phyloP scores from a whole-genome alignment of 2,797 vertebrate genomes.

The Alectoris magna region DNA sequence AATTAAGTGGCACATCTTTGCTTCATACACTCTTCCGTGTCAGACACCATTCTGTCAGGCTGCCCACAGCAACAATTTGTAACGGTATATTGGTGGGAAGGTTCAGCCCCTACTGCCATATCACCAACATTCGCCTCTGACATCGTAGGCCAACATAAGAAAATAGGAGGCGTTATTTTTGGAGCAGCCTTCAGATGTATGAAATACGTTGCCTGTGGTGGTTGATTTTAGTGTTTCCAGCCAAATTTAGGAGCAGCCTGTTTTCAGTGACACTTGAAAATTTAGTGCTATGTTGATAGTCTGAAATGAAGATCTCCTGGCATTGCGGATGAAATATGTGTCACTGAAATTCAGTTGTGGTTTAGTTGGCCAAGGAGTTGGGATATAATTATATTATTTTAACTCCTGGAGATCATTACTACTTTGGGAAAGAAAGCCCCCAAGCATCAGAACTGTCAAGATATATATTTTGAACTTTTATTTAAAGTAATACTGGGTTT shows the following conservation, averaged over 20 bases:
- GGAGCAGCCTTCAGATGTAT: not conserved
- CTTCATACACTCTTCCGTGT: not conserved
- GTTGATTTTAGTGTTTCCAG: conserved; percentile 38
- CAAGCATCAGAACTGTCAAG: conserved; percentile 68
- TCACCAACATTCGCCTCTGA: not conserved
- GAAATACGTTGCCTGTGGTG: conserved; percentile 43
- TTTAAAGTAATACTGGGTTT: conserved; percentile 56
- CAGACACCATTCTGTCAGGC: not conserved
- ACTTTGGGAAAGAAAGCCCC: conserved; percentile 66
- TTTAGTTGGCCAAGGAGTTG: conserved; percentile 73
- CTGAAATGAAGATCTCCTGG: conserved; percentile 76
- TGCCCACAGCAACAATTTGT: not conserved
- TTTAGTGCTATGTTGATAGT: conserved; percentile 76
- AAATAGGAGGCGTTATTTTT: not conserved
- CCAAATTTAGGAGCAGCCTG: conserved; percentile 68
- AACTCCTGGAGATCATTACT: conserved; percentile 78
- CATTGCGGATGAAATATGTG: conserved; percentile 71
- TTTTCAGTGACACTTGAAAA: conserved; percentile 76
- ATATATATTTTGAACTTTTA: conserved; percentile 62
- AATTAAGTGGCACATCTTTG: not conserved
- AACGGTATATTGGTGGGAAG: not conserved
- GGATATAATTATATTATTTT: conserved; percentile 81
- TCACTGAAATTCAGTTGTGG: conserved; percentile 71
- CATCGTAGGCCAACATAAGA: not conserved
- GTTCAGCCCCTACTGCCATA: not conserved